These are phyloP conservation scores for Microctonus aethiopoides DNA, from an alignment of 2,888 invertebrate species.

Conservation along the genomic window DNA sequence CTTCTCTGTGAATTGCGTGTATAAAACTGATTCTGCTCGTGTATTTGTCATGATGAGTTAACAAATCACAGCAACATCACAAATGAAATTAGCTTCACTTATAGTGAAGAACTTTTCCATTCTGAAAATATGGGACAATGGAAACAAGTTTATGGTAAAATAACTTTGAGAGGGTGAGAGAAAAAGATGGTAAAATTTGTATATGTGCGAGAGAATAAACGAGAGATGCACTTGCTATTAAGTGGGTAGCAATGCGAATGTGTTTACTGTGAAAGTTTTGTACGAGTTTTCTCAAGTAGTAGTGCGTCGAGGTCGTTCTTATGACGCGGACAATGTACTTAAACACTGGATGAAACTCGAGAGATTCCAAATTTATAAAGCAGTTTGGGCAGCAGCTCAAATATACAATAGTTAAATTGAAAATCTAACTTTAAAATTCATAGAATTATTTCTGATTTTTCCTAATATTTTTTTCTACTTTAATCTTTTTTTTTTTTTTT, in stretches of 20 bases:
- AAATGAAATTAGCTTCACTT: background rate
- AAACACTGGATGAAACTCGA: constrained; percentile 35
- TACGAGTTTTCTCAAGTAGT: constrained; percentile 42
- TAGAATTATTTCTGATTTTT: no score
- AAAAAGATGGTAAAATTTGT: background rate
- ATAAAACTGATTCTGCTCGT: background rate
- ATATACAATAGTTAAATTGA: no score
- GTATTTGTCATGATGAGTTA: background rate
- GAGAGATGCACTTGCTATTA: background rate
- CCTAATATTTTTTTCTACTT: no score
- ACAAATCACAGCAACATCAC: background rate
- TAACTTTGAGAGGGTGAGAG: background rate
- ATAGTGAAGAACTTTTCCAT: background rate
- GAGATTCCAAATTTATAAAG: constrained; percentile 39
- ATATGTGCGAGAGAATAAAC: background rate
- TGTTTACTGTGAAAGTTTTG: constrained; percentile 53
- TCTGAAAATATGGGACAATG: background rate
- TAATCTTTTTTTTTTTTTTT: no score
- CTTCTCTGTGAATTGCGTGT: background rate
- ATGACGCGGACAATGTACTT: constrained; percentile 41
- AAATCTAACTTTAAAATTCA: no score
- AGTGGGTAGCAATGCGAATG: constrained; percentile 44
- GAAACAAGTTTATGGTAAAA: background rate
- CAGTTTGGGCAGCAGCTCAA: constrained; percentile 27
- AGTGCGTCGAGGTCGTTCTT: constrained; percentile 42